Conservation (phyloP, 2,888 invertebrate species). For the Eupithecia dodoneata region DNA sequence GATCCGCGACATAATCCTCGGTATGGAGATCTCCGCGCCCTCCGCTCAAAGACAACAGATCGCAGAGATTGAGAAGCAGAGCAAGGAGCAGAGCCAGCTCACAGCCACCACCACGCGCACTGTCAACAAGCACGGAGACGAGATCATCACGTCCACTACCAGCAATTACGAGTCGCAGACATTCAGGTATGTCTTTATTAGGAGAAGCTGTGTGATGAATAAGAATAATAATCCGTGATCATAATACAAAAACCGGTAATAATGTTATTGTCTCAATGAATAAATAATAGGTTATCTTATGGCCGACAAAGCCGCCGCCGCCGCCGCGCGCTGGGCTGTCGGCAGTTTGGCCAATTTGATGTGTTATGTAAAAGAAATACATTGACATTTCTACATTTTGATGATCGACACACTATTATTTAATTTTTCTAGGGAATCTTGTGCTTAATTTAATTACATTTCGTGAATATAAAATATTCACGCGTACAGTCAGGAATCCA, state of each 20-base stretch:
- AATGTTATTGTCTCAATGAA: too few species aligned
- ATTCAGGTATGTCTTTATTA: constrained; percentile 83
- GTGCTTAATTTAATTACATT: not conserved
- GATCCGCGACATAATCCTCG: constrained; percentile 99
- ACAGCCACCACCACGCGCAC: constrained; percentile 99
- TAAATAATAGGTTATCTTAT: too few species aligned
- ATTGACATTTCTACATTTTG: too few species aligned
- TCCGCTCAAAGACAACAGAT: constrained; percentile 99
- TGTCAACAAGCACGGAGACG: constrained; percentile 99
- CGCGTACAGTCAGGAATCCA: too few species aligned
- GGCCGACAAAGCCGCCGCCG: too few species aligned
- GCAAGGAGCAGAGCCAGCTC: constrained; percentile 98
- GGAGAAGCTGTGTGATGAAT: not conserved
- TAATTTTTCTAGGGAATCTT: not conserved
- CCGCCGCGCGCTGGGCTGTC: not conserved
- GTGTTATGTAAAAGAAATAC: too few species aligned
- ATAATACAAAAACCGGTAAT: too few species aligned
- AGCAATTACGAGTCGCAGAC: constrained; percentile 99
- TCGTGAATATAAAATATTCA: not conserved
- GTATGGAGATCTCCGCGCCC: constrained; percentile 99
- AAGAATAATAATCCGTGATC: too few species aligned
- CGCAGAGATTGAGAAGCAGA: constrained; percentile 99
- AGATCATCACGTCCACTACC: constrained; percentile 99
- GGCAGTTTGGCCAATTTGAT: too few species aligned
- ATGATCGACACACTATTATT: not conserved